Evolutionary conservation across 2,113 vertebrate species (phyloP).

Genomic region (Cyanoderma ruficeps): DNA sequence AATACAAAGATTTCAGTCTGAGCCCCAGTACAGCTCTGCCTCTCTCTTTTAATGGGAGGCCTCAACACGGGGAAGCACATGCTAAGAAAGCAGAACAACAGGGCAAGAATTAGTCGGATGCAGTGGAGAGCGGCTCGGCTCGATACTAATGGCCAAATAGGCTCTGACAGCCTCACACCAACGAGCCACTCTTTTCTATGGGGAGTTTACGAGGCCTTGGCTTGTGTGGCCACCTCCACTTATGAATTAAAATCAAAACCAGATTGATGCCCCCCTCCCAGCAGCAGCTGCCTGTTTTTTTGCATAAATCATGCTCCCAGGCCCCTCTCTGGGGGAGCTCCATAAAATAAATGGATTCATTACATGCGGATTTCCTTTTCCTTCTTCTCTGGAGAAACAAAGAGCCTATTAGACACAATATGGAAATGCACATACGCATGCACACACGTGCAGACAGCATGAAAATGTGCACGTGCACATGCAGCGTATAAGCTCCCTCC

Average conservation of each 20-base stretch:
- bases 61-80: background rate
- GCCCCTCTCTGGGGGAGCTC: slow-evolving; percentile 69
- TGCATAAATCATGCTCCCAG: slow-evolving; percentile 65
- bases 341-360: slow-evolving; percentile 75
- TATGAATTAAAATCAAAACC: slow-evolving; percentile 71
- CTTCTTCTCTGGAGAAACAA: slow-evolving; percentile 72
- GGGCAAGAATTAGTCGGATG: background rate
- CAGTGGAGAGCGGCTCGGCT: background rate
- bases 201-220: slow-evolving; percentile 64
- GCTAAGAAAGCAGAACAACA: background rate
- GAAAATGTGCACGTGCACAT: slow-evolving; percentile 42
- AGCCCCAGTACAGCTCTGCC: background rate
- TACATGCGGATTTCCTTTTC: slow-evolving; percentile 74
- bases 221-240: slow-evolving; percentile 69
- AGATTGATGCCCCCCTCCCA: slow-evolving; percentile 59
- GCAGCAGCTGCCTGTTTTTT: slow-evolving; percentile 55
- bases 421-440: slow-evolving; percentile 55
- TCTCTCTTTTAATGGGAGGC: slow-evolving; percentile 28
- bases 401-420: slow-evolving; percentile 68
- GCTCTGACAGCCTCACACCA: slow-evolving; percentile 70
- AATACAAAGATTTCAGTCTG: background rate
- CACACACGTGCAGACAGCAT: slow-evolving; percentile 45
- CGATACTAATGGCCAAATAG: slow-evolving; percentile 37
- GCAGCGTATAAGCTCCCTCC: background rate
- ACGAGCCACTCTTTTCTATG: slow-evolving; percentile 46